A percentile compares a stretch with the other conserved stretches of the same genome.
These are phyloP conservation scores for Tenrec ecaudatus DNA, from an alignment of 2,113 vertebrate species.

Conservation along the genomic window DNA sequence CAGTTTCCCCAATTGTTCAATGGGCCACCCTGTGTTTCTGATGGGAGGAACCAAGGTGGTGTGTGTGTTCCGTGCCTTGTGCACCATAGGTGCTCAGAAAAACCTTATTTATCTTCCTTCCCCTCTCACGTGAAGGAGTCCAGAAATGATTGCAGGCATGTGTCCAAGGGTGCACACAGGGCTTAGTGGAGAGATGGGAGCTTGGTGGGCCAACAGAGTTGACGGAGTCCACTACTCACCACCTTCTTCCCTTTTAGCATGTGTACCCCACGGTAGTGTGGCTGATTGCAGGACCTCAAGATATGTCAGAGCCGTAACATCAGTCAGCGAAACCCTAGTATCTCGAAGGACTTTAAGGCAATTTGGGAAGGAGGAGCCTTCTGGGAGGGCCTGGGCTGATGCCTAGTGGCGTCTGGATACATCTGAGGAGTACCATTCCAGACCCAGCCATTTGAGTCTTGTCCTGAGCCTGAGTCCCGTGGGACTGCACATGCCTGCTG, in stretches of 20 bases:
- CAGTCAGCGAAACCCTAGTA: background rate
- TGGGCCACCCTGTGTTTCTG: background rate
- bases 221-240: no score
- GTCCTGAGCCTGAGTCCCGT: background rate
- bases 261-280: background rate
- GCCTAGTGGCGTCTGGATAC: no score
- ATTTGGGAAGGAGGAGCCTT: background rate
- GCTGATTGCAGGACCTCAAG: background rate
- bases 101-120: background rate
- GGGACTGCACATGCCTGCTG: background rate
- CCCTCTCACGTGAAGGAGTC: background rate
- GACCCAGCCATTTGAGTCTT: no score
- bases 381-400: background rate
- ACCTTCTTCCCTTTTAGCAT: background rate
- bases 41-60: background rate
- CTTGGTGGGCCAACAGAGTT: background rate
- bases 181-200: background rate
- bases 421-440: background rate
- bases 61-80: no score
- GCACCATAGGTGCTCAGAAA: background rate
- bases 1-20: background rate
- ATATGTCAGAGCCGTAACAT: background rate
- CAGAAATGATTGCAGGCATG: background rate
- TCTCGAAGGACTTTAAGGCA: background rate
- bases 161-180: background rate